Evolutionary conservation across 2,113 vertebrate species (phyloP), one percentile per base, ranked within the genome.

Genomic region (Tringa solitaria): DNA sequence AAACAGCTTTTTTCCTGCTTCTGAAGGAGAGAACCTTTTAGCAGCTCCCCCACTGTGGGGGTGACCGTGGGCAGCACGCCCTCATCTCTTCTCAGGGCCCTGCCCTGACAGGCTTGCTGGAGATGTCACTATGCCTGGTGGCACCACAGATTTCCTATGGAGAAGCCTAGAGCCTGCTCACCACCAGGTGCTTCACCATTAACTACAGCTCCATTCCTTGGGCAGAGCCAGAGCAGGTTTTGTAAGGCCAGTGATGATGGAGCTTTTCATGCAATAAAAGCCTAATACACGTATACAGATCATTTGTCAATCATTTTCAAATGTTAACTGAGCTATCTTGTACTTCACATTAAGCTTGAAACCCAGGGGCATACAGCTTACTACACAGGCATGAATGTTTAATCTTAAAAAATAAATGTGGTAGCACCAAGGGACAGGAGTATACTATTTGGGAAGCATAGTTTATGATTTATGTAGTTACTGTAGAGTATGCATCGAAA

Each of bases 91-190:
- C 41, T 10, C 10, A 4, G 50, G n/a, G 20, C 15, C 9, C 20
- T 8, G 33, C 24, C 45, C 35, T 14, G 60, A 61, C 7, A 9
- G 7, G 8, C 23, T 3, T 10, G 5, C 51, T 20, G 41, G 48
- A 22, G 18, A 7, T 0, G 9, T 3, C 39, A 2, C 10, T 5
- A 6, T 8, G n/a, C 20, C 30, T 4, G 1, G 22, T 10, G 23
- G 22, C 48, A 23, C 12, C 2, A 0, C 18, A 4, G 28, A 7
- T 7, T 28, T 35, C 54, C 9, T 0, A 10, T 6, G 1, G 35
- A 30, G 23, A 23, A 37, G 61, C 54, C 33, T 3, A 4, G 0
- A 11, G 59, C 45, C 23, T 12, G 33, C 27, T 67, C 37, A 17
- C 23, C 2, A 1, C 37, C 10, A 1, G 28, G 33, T 22, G 2